Conservation (phyloP, 2,113 vertebrate species). For the Cavia porcellus region DNA sequence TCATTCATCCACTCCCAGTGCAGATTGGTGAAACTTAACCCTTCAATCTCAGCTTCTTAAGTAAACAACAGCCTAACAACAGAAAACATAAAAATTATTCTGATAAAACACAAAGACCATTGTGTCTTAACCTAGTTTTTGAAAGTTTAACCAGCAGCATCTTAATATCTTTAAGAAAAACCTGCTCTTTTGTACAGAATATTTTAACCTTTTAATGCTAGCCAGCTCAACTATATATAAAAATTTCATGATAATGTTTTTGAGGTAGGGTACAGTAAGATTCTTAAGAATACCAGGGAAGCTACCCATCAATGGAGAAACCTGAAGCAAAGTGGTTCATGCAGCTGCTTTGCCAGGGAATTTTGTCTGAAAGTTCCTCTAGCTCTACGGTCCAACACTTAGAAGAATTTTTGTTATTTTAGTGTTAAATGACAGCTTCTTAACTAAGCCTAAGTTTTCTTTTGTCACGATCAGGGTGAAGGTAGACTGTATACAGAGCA, state of each 20-base stretch:
- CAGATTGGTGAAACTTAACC: background rate
- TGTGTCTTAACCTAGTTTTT: background rate
- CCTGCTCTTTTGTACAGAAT: background rate
- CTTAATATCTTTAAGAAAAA: background rate
- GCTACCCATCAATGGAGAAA: background rate
- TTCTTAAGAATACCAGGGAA: background rate
- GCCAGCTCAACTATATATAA: background rate
- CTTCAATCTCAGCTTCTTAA: background rate
- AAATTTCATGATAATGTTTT: background rate
- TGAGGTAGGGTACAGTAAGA: background rate
- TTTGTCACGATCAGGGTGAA: conserved; percentile 55
- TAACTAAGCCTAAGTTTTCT: conserved; percentile 29
- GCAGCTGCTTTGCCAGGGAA: background rate
- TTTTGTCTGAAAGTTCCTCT: background rate
- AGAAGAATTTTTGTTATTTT: background rate
- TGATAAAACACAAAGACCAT: background rate
- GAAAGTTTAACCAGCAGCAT: background rate
- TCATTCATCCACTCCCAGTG: no score
- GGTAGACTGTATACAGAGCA: background rate
- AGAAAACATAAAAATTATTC: background rate
- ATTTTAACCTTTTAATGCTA: background rate
- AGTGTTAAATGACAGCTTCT: background rate
- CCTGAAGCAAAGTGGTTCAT: background rate
- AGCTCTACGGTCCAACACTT: background rate
- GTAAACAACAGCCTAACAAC: background rate